Percentiles rank a stretch among this genome's conserved stretches.
Conservation (phyloP, 2,888 invertebrate species). For the Brenthis hecate region DNA sequence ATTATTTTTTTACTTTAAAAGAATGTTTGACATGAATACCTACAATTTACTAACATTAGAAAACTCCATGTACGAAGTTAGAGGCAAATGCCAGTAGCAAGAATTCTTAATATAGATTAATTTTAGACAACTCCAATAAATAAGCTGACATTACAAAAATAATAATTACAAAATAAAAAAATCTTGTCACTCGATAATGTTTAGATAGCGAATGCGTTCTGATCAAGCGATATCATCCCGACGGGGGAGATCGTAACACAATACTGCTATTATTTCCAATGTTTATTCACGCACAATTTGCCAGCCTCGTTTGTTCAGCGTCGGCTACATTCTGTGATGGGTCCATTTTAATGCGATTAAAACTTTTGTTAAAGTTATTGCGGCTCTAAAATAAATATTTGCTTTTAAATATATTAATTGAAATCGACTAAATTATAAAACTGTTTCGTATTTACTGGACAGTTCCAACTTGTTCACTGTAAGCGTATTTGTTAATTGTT, state of each 20-base stretch:
- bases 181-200: constrained; percentile 29
- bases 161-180: constrained; percentile 23
- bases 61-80: too few relatives aligned
- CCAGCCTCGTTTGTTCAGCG: constrained; percentile 70
- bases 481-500: too few relatives aligned
- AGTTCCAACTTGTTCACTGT: too few relatives aligned
- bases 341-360: constrained; percentile 36
- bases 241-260: constrained; percentile 62
- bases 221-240: constrained; percentile 45
- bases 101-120: background rate
- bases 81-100: too few relatives aligned
- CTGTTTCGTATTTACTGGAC: background rate
- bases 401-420: constrained; percentile 4
- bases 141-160: constrained; percentile 6
- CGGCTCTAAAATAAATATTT: constrained; percentile 23
- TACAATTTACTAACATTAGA: too few relatives aligned
- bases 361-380: constrained; percentile 27
- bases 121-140: constrained; percentile 1
- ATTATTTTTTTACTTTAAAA: too few relatives aligned
- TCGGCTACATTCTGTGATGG: constrained; percentile 61
- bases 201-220: constrained; percentile 32
- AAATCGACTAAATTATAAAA: background rate
- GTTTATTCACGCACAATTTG: constrained; percentile 82
- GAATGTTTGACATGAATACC: too few relatives aligned
- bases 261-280: constrained; percentile 74